Evolutionary conservation across 2,797 vertebrate species (phyloP).

Genomic region (Manis crassicaudata): DNA sequence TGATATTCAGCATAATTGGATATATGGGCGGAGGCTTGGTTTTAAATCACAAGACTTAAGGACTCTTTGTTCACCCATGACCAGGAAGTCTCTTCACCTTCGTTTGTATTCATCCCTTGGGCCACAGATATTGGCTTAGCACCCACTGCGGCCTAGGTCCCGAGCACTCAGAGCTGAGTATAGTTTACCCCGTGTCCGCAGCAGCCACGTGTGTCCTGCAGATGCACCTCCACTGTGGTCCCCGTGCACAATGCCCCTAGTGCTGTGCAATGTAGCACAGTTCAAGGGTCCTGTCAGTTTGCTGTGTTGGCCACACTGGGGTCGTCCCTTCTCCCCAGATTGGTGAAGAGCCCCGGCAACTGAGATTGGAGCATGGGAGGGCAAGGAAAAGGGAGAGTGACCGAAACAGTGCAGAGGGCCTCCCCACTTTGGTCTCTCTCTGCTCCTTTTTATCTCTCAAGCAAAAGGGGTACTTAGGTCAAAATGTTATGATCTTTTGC

Average conservation of each 20-base stretch:
- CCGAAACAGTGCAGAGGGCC: not conserved
- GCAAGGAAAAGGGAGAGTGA: not conserved
- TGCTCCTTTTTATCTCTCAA: not conserved
- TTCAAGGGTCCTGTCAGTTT: not conserved
- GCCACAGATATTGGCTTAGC: not conserved
- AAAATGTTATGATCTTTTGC: not conserved
- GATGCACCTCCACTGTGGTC: not conserved
- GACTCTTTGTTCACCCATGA: not conserved
- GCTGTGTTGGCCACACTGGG: not conserved
- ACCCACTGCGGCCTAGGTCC: not conserved
- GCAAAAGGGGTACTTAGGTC: not conserved
- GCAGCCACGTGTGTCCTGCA: accelerated
- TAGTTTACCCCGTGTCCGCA: not conserved
- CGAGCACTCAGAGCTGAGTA: not conserved
- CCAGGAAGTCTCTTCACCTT: not conserved
- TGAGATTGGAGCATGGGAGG: not conserved
- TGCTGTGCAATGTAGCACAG: accelerated
- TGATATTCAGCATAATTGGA: not conserved
- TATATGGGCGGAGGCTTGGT: not conserved
- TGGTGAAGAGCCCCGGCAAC: not conserved
- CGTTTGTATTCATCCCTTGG: not conserved
- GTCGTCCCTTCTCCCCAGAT: not conserved
- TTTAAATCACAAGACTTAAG: not conserved
- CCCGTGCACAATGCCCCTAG: accelerated
- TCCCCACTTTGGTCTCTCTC: accelerated